Base-by-base conservation (phyloP, 2,888 invertebrate genomes). In the Sminthurides aquaticus region DNA sequence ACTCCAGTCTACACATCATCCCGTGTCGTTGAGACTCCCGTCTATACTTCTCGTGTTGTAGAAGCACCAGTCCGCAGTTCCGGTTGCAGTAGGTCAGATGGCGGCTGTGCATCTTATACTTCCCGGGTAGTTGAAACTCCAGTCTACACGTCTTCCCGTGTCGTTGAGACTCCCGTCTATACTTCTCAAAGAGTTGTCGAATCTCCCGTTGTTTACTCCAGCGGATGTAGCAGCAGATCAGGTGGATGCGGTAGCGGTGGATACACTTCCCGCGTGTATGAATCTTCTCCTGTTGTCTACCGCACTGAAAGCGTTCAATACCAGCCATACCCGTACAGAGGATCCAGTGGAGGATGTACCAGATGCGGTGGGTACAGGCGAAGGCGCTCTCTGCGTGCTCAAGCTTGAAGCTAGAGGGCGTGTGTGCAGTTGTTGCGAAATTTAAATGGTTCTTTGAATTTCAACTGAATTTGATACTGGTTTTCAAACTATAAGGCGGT, bases 211-310 rank as follows among this genome's bases (percentile, higher is more conserved):
- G 5, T 5, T 8, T 52, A 52, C 52, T 15, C 22, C 11, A 52
- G 52, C 18, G 52, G 52, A 52, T 52, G 52, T 20, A 8, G 43
- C 8, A 52, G 22, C 20, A 5, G 52, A 52, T 15, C 20, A 15
- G 18, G 52, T 52, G 52, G 52, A 5, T 15, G 52, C 52, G 8
- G 11, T 8, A 43, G 43, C 43, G 52, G 52, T 52, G 52, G 52
- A 52, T 52, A 52, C 52, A 20, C 52, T 52, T 52, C 52, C 22
- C 22, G 20, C 20, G 52, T 52, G 5, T 52, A 52, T 20, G 52
- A 52, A 20, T 52, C 52, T 15, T 52, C 52, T 15, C 52, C 52
- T 8, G 52, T 52, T 8, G 52, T 52, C 5, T 52, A 52, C 52
- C 5, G 20, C 3, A 52, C 52, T 20, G 22, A 22, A 34, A 11